A percentile compares a stretch with the other conserved stretches of the same genome.
Evolutionary conservation across 2,797 vertebrate genomes (phyloP).

Genomic region (Mormyrus hasselquistii): DNA sequence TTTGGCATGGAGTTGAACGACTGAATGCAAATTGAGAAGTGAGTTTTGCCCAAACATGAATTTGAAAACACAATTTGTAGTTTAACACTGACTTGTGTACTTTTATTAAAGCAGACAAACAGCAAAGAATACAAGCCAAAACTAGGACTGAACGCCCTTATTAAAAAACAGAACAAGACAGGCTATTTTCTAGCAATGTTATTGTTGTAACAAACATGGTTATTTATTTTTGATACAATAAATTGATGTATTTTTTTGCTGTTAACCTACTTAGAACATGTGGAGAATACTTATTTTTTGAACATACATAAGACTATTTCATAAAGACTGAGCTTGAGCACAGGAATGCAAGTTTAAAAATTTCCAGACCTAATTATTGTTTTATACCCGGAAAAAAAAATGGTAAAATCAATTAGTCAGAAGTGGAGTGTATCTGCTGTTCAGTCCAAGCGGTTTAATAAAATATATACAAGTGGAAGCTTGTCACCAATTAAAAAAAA

Average conservation of each 20-base stretch:
- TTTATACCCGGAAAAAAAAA: slow-evolving; percentile 40
- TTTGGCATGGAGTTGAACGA: slow-evolving; percentile 43
- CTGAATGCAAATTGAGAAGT: slow-evolving; percentile 51
- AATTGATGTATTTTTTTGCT: slow-evolving; percentile 76
- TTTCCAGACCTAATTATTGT: slow-evolving; percentile 54
- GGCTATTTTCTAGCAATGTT: slow-evolving; percentile 77
- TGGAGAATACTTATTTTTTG: slow-evolving; percentile 67
- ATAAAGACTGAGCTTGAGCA: slow-evolving; percentile 79
- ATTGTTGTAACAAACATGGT: slow-evolving; percentile 87
- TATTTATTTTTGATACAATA: slow-evolving; percentile 77
- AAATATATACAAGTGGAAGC: slow-evolving; percentile 63
- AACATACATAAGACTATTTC: slow-evolving; percentile 84
- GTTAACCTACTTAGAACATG: slow-evolving; percentile 80
- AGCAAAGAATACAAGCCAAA: slow-evolving; percentile 99
- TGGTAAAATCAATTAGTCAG: slow-evolving; percentile 69
- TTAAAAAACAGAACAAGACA: slow-evolving; percentile 76
- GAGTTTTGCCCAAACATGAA: slow-evolving; percentile 74
- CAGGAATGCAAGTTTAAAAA: slow-evolving; percentile 74
- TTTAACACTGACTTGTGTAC: slow-evolving; percentile 86
- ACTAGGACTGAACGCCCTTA: slow-evolving; percentile 65
- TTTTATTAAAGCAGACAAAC: slow-evolving; percentile 99
- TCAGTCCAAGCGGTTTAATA: slow-evolving; percentile 79
- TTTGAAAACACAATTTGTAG: slow-evolving; percentile 75
- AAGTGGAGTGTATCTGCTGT: slow-evolving; percentile 81
- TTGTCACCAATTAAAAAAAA: slow-evolving; percentile 70